Conservation (phyloP, 2,113 vertebrate genomes). For the Tupaia tana region DNA sequence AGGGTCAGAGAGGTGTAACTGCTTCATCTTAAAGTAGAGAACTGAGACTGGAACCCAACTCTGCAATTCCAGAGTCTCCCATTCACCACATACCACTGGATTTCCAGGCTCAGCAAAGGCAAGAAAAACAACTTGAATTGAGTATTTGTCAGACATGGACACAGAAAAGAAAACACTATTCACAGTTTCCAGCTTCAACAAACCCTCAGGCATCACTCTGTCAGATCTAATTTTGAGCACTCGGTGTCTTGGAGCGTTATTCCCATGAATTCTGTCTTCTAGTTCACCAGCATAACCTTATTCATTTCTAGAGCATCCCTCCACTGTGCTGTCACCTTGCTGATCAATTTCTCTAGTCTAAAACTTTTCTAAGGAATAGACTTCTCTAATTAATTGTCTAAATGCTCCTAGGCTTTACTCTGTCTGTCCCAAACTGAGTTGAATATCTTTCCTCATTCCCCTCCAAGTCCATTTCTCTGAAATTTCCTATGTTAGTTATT, state of each 20-base stretch:
- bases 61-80: not conserved
- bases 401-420: not conserved
- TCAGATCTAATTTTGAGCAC: not conserved
- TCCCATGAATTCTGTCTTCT: not conserved
- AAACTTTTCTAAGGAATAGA: not conserved
- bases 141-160: not conserved
- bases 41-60: not conserved
- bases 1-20: not conserved
- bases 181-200: not conserved
- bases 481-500: not conserved
- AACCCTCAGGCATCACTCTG: not conserved
- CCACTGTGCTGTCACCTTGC: not conserved
- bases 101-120: not conserved
- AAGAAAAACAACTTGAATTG: not conserved
- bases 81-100: not conserved
- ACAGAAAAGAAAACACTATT: not conserved
- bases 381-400: not conserved
- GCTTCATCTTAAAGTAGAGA: not conserved
- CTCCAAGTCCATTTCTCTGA: not conserved
- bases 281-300: not conserved
- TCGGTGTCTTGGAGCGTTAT: not conserved
- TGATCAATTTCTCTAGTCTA: not conserved
- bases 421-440: not conserved
- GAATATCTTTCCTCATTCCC: not conserved
- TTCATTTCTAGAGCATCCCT: not conserved